Base-by-base conservation (phyloP, 1,140 invertebrate species). In the Drosophila repleta region DNA sequence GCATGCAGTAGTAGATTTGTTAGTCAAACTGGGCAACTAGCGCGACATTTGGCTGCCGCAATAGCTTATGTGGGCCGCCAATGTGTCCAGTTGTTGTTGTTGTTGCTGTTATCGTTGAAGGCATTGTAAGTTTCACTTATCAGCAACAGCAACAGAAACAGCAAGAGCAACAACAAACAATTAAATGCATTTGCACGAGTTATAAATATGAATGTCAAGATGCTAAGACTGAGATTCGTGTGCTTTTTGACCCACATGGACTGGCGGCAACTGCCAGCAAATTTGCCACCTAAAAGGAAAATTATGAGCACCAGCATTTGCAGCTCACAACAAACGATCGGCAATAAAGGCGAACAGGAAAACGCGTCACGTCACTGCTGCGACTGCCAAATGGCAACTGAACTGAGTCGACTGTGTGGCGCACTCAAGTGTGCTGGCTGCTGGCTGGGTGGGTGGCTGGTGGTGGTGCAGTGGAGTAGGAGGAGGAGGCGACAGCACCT, bases 201-300 rank as follows among this genome's bases (percentile, higher is more conserved):
- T 82, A 88, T 88, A 85, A 88, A 82, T 85, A 85, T 88, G 80
- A 82, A 76, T 82, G 82, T 85, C 83, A 81, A 74, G 82, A 87
- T 55, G 77, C 46, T 32, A 52, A 63, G 45, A 37, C 46, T 37
- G 18, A 58, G 32, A 68, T 65, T 85, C 82, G 82, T 85, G 82
- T 83, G 82, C 46, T 43, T 70, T 65, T 73, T 85, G 82, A 85
- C 82, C 82, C 82, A 85, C 82, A 85, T 85, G 82, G 62, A 80
- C 63, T 58, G 3, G 21, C 11, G 67, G 69, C 67, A 81, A 82
- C 82, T 87, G 83, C 78, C 78, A 82, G 83, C 79, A 88, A 88
- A 88, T 88, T 88, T 88, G 83, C 84, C 83, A 88, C 83, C 83
- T 88, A 74, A 68, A 18, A 32, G 63, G 32, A 79, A 87, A 87